Conservation (phyloP, 2,113 vertebrate species). For the Brevimyrus niger region DNA sequence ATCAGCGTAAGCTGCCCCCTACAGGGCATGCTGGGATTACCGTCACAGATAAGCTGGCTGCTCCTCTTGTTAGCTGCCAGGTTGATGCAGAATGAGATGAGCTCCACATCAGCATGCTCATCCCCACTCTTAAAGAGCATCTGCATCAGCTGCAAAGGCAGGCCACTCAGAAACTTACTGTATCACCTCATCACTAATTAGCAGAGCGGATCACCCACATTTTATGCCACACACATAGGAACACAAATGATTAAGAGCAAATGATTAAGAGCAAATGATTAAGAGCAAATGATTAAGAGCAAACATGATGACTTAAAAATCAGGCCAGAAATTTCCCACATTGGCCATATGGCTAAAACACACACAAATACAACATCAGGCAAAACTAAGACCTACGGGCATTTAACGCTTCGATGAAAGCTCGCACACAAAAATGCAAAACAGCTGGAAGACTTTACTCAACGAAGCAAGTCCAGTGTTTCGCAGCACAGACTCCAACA, state of each 20-base stretch:
- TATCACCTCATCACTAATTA: background rate
- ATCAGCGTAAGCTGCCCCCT: no score
- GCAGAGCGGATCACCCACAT: background rate
- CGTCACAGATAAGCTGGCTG: constrained; percentile 89
- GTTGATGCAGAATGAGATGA: constrained; percentile 94
- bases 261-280: no score
- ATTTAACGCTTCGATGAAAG: background rate
- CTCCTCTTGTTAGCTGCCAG: constrained; percentile 92
- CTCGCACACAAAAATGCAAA: background rate
- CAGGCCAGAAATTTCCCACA: background rate
- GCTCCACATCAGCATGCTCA: constrained; percentile 73
- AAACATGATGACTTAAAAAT: background rate
- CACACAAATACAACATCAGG: background rate
- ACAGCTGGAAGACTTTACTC: background rate
- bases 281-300: background rate
- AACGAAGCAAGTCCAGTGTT: background rate
- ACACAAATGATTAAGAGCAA: background rate
- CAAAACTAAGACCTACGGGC: background rate
- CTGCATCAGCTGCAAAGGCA: constrained; percentile 75
- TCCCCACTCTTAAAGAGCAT: constrained; percentile 80
- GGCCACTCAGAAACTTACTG: background rate
- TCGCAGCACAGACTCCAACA: background rate
- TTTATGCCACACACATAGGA: background rate
- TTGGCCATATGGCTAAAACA: background rate
- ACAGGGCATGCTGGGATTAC: constrained; percentile 41